Conservation (phyloP, 2,113 vertebrate genomes). For the Australoheros scitulus region DNA sequence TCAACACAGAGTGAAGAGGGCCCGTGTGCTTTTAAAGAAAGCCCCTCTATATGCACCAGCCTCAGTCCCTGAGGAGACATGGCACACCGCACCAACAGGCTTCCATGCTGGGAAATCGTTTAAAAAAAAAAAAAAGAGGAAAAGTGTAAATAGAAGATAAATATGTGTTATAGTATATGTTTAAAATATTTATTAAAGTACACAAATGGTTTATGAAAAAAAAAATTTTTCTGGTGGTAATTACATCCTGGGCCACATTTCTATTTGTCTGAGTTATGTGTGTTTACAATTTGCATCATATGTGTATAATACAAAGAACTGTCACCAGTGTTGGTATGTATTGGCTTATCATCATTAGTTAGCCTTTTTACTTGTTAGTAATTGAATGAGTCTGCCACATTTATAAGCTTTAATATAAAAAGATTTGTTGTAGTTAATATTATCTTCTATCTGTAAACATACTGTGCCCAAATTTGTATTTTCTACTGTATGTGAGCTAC, state of each 20-base stretch:
- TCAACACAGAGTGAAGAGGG: conserved; percentile 78
- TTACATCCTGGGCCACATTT: not conserved
- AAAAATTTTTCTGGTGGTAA: not conserved
- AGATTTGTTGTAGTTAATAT: not conserved
- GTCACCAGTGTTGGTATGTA: not conserved
- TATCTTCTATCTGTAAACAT: not conserved
- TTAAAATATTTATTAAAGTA: conserved; percentile 7
- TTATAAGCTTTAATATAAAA: not conserved
- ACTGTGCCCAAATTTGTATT: not conserved
- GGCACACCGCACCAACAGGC: conserved; percentile 55
- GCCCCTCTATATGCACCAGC: conserved; percentile 65
- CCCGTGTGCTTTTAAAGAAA: conserved; percentile 75
- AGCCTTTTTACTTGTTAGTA: not conserved
- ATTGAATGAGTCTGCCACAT: not conserved
- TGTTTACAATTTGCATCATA: not conserved
- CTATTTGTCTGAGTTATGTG: not conserved
- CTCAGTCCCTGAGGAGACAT: conserved; percentile 56
- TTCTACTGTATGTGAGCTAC: not conserved
- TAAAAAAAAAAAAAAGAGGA: not conserved
- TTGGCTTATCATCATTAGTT: not conserved
- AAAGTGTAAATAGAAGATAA: not conserved
- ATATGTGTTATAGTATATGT: not conserved
- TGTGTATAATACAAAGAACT: not conserved
- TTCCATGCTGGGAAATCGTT: conserved; percentile 53
- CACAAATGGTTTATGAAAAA: not conserved